These are phyloP conservation scores for Corydoras sp. DNA, from an alignment of 2,113 vertebrate species.

Conservation along the genomic window DNA sequence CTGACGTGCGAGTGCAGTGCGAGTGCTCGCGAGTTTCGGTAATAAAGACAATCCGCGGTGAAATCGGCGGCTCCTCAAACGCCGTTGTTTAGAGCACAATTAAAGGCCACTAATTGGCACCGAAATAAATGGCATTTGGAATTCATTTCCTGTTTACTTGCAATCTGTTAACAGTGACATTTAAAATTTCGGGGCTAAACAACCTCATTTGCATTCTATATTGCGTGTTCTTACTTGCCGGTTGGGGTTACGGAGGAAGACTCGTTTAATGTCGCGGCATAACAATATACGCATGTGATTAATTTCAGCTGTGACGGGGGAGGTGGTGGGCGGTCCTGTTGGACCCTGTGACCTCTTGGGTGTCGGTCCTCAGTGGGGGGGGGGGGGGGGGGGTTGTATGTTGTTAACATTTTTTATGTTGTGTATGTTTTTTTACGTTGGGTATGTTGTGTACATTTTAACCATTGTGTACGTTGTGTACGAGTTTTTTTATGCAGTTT, in stretches of 20 bases:
- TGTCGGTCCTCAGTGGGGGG: no score
- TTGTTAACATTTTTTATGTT: no score
- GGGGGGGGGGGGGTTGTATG: no score
- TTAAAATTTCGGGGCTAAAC: conserved; percentile 25
- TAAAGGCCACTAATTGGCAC: conserved; percentile 29
- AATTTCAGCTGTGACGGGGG: no score
- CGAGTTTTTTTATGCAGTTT: no score
- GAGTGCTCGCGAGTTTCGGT: background rate
- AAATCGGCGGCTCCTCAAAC: conserved; percentile 7
- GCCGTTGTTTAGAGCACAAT: background rate
- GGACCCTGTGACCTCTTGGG: no score
- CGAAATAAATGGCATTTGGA: conserved; percentile 32
- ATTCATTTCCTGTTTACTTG: conserved; percentile 29
- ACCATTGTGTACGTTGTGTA: no score
- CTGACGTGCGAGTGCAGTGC: background rate
- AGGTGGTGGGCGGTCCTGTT: no score
- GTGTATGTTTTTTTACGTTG: no score
- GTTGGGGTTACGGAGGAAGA: conserved; percentile 24
- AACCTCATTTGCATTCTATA: conserved; percentile 17
- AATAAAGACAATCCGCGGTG: background rate
- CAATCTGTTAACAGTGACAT: conserved; percentile 40
- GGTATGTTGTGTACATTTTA: no score
- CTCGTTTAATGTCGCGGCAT: background rate
- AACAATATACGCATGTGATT: no score
- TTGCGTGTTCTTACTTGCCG: conserved; percentile 5